Conservation (phyloP, 2,113 vertebrate genomes). For the Hypanus sabinus region DNA sequence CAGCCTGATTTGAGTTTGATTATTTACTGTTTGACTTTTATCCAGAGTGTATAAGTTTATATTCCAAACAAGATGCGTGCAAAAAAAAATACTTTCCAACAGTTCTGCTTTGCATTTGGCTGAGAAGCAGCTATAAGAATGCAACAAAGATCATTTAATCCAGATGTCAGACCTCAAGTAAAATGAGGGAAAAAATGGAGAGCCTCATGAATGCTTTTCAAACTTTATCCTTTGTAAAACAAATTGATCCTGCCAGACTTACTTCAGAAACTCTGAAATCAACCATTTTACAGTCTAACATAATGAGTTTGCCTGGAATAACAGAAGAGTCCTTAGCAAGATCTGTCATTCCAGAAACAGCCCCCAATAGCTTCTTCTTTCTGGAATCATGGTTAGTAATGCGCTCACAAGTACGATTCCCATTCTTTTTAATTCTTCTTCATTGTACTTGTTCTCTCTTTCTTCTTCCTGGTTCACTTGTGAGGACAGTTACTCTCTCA, state of each 20-base stretch:
- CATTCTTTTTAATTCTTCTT: not conserved
- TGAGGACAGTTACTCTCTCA: not conserved
- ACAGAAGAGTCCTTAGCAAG: not conserved
- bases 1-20: not conserved
- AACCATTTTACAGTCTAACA: not conserved
- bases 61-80: not conserved
- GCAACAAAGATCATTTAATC: not conserved
- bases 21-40: slow-evolving; percentile 12
- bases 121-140: not conserved
- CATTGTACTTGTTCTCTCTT: too few relatives aligned
- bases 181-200: not conserved
- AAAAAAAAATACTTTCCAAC: not conserved
- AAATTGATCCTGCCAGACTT: not conserved
- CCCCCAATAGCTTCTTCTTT: not conserved
- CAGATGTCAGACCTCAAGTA: not conserved
- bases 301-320: not conserved
- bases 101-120: not conserved
- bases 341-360: not conserved
- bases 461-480: not conserved
- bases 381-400: not conserved
- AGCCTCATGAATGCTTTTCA: not conserved
- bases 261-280: not conserved
- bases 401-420: not conserved
- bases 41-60: not conserved
- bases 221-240: not conserved